A percentile compares a stretch with the other conserved stretches of the same genome.
Evolutionary conservation across 2,888 invertebrate genomes (phyloP).

Genomic region (Orchesella flavescens): DNA sequence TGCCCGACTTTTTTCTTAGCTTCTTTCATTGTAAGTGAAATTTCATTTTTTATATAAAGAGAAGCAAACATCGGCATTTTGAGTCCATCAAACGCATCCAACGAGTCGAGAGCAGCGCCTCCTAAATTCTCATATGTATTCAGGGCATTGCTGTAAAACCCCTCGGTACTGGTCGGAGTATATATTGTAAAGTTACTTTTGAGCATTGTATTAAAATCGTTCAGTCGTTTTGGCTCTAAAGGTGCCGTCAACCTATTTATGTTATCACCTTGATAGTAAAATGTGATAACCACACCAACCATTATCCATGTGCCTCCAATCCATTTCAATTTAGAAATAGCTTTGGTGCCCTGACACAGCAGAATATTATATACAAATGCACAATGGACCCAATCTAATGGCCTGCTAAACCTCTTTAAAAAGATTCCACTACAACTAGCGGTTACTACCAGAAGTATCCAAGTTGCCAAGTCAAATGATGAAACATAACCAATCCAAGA

Average conservation of each 20-base stretch:
- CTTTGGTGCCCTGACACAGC: background rate
- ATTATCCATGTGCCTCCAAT: background rate
- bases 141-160: too few relatives aligned
- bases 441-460: background rate
- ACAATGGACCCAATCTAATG: background rate
- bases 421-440: background rate
- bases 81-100: background rate
- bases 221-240: background rate
- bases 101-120: background rate
- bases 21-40: too few relatives aligned
- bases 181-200: background rate
- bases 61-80: background rate
- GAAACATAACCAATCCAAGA: background rate
- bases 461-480: background rate
- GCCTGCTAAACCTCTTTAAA: background rate
- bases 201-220: background rate
- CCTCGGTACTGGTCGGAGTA: background rate
- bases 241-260: too few relatives aligned
- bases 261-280: background rate
- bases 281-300: background rate
- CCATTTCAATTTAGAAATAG: background rate
- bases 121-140: background rate
- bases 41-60: background rate
- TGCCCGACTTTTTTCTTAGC: too few relatives aligned
- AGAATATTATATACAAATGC: background rate